Conservation (phyloP, 2,113 vertebrate species). For the Octodon degus region DNA sequence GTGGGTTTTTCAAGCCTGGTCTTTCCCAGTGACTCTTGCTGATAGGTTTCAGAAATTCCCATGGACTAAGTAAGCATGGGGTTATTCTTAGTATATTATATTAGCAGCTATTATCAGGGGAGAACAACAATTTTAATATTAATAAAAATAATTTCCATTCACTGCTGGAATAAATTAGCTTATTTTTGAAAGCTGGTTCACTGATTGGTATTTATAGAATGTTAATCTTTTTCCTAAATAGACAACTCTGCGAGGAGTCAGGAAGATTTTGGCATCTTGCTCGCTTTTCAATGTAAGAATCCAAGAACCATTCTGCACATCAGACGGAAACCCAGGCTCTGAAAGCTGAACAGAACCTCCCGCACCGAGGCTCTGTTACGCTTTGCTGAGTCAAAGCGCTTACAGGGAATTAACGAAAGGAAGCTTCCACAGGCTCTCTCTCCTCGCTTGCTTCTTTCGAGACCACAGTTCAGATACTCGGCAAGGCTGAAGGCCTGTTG, state of each 20-base stretch:
- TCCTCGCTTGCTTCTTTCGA: constrained; percentile 53
- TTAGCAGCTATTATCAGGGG: constrained; percentile 81
- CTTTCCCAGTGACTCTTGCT: constrained; percentile 68
- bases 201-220: constrained; percentile 80
- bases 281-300: constrained; percentile 53
- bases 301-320: constrained; percentile 28
- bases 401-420: constrained; percentile 63
- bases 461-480: constrained; percentile 45
- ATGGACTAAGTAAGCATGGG: constrained; percentile 73
- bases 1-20: constrained; percentile 52
- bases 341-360: constrained; percentile 34
- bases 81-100: constrained; percentile 81
- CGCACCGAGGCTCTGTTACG: background rate
- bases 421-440: constrained; percentile 55
- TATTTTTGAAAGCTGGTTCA: constrained; percentile 78
- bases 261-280: constrained; percentile 38
- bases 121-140: constrained; percentile 82
- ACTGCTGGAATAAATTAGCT: constrained; percentile 82
- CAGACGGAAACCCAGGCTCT: constrained; percentile 30
- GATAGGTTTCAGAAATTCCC: constrained; percentile 78
- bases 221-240: constrained; percentile 57
- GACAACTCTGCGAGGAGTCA: constrained; percentile 51
- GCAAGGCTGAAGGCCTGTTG: constrained; percentile 60
- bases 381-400: constrained; percentile 61
- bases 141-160: constrained; percentile 80